These are phyloP conservation scores for Siderastrea radians DNA, from an alignment of 92 coral and sea anemone species.

Conservation along the genomic window DNA sequence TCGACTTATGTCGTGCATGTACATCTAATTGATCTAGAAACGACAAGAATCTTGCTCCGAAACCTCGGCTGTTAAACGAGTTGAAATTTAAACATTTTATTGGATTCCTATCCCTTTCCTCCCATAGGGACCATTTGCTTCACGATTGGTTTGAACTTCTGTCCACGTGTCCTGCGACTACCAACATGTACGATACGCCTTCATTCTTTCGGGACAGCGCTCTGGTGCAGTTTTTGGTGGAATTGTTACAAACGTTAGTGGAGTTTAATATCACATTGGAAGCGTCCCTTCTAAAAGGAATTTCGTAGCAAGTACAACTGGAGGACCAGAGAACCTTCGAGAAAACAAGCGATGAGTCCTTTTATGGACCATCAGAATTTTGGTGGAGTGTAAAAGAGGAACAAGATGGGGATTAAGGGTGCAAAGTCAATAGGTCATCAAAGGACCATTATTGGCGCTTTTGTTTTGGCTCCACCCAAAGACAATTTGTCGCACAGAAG, in stretches of 20 bases:
- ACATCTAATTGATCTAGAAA: too few relatives aligned
- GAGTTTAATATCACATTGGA: slow-evolving; percentile 96
- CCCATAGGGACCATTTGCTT: slow-evolving; percentile 85
- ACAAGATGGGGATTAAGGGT: neutral
- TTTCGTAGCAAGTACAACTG: slow-evolving; percentile 56
- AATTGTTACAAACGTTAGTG: slow-evolving; percentile 82
- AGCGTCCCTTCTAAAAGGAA: slow-evolving; percentile 92
- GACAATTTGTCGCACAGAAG: neutral
- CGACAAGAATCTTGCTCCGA: neutral
- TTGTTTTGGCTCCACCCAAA: too few relatives aligned
- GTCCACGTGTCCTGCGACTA: slow-evolving; percentile 95
- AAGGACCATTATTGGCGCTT: too few relatives aligned
- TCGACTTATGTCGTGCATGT: too few relatives aligned
- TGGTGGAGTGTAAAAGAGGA: neutral
- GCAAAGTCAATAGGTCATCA: neutral
- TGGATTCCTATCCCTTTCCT: slow-evolving; percentile 33
- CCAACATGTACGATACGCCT: slow-evolving; percentile 95
- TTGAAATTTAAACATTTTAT: neutral
- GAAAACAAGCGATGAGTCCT: neutral
- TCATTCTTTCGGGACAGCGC: slow-evolving; percentile 93
- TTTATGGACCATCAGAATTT: neutral
- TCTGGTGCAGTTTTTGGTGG: slow-evolving; percentile 93
- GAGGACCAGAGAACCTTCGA: neutral
- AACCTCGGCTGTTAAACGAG: neutral
- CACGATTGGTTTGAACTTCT: slow-evolving; percentile 96